Evolutionary conservation across 2,888 invertebrate species (phyloP).

Genomic region (Conistra vaccinii): DNA sequence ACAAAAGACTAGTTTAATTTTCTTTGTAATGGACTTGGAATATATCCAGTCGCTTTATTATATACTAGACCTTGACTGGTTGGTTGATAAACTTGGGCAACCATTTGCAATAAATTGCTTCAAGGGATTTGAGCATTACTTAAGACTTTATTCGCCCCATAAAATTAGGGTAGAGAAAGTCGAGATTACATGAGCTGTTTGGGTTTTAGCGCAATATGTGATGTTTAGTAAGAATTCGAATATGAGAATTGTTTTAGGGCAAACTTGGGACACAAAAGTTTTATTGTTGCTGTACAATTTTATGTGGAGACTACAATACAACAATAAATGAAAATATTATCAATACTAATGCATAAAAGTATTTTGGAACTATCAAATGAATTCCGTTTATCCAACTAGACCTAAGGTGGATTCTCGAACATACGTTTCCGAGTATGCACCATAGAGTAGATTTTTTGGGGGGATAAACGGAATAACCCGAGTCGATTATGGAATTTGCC

Average conservation of each 20-base stretch:
- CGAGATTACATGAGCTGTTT: conserved; percentile 53
- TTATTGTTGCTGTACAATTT: not conserved
- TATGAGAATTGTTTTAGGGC: conserved; percentile 32
- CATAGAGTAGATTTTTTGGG: too few species aligned
- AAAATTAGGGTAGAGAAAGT: conserved; percentile 59
- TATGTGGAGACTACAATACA: too few species aligned
- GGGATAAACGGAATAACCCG: too few species aligned
- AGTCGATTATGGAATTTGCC: too few species aligned
- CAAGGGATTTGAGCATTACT: conserved; percentile 61
- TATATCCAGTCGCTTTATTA: conserved; percentile 29
- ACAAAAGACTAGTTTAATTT: conserved; percentile 43
- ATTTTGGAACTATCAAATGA: too few species aligned
- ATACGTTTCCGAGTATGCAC: too few species aligned
- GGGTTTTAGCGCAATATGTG: conserved; percentile 32
- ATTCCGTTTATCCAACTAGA: too few species aligned
- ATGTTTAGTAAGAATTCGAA: conserved; percentile 38
- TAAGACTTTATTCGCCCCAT: conserved; percentile 56
- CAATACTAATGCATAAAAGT: too few species aligned
- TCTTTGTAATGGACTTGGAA: conserved; percentile 21
- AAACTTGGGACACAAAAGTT: conserved; percentile 12
- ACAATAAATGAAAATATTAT: too few species aligned
- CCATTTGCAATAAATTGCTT: conserved; percentile 59
- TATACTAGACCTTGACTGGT: conserved; percentile 30
- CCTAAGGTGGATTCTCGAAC: too few species aligned
- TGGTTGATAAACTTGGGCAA: conserved; percentile 46